Base-by-base conservation (phyloP, 2,797 vertebrate genomes). In the Pogonophryne albipinna region DNA sequence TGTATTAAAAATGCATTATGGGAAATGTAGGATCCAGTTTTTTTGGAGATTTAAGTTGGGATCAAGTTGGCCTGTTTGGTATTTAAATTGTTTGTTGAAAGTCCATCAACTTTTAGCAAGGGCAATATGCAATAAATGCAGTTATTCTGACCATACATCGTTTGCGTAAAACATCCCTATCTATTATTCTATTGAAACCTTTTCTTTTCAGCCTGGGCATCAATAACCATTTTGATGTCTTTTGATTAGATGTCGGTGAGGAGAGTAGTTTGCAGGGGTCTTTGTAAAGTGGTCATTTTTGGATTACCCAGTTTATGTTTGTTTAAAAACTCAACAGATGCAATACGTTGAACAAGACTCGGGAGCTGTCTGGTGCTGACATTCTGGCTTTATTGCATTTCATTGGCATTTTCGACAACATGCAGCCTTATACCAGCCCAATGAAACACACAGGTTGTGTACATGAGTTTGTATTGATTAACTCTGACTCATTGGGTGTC, bases 301-400 rank as follows among this genome's bases (percentile, higher is more conserved):
- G 19, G n/a, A 44, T 73, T 42, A 31, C n/a, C 16, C 2, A 19
- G 11, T 65, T 23, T 4, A 46, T 31, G 8, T 31, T 34, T 6
- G 19, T 44, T 55, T 5, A 34, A 62, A 59, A 34, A 50, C 34
- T 68, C 6, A 55, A 42, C 50, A 42, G 15, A 50, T 14, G 6
- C 4, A 34, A 20, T 6, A 1, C 19, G 7, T 49, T 27, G 3
- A 56, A 19, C 31, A 10, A 10, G 17, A n/a, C 17, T 38, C 8
- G 1, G 66, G 71, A 83, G 67, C 76, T 85, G 72, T 79, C 74
- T 79, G 64, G 80, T 78, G 47, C 82, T 89, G 82, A 85, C 83
- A 82, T 20, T 15, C 27, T 10, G 42, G 44, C 11, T 62, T 67
- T 16, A 44, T 42, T 49, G 14, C 10, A 11, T 55, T 60, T 60